Conservation (phyloP, 2,888 invertebrate genomes). For the Noctua janthe region DNA sequence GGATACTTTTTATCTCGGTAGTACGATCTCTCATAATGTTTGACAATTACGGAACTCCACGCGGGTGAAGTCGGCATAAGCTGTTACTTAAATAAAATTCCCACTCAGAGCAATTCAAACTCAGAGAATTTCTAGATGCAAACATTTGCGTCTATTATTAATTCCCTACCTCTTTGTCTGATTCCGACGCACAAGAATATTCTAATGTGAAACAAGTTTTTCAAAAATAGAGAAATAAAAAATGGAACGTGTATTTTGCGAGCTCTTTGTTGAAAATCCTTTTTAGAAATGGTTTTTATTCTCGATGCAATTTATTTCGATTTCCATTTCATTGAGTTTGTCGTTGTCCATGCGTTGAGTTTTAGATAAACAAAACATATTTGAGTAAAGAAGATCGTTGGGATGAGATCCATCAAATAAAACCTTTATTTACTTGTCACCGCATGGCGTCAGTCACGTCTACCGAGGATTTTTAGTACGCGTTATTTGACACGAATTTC, state of each 20-base stretch:
- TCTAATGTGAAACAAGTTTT: not conserved
- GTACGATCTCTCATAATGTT: too few species aligned
- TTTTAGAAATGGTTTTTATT: not conserved
- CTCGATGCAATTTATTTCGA: conserved; percentile 7
- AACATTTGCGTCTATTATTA: not conserved
- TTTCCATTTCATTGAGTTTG: conserved; percentile 5
- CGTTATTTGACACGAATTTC: not conserved
- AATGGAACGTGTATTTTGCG: not conserved
- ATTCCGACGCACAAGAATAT: not conserved
- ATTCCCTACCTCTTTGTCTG: not conserved
- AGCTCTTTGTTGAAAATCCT: conserved; percentile 5
- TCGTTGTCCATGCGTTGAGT: not conserved
- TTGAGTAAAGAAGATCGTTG: not conserved
- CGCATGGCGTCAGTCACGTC: not conserved
- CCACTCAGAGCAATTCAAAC: not conserved
- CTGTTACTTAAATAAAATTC: not conserved
- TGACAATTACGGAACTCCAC: too few species aligned
- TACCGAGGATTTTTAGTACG: not conserved
- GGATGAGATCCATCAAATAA: not conserved
- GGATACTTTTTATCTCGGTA: too few species aligned
- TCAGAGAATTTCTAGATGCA: not conserved
- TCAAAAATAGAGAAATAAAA: not conserved
- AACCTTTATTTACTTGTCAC: not conserved
- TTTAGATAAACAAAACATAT: conserved; percentile 1
- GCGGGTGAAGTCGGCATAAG: too few species aligned